A percentile compares a stretch with the other conserved stretches of the same genome.
Evolutionary conservation across 2,113 vertebrate species (phyloP).

Genomic region (Promerops cafer): DNA sequence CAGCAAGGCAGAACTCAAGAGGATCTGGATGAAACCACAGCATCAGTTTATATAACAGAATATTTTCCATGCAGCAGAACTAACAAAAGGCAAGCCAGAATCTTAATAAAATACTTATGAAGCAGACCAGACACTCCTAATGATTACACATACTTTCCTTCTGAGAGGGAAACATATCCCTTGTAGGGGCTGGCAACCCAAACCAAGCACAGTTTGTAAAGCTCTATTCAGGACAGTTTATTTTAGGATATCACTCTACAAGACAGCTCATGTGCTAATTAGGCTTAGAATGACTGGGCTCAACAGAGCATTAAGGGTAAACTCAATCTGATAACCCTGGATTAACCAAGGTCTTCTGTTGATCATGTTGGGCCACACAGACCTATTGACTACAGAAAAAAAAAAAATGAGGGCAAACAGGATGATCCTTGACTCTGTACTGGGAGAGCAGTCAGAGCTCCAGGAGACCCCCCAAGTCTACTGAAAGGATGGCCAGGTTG

Average conservation of each 20-base stretch:
- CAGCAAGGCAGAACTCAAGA: not conserved
- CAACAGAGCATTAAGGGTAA: conserved; percentile 32
- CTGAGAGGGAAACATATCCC: not conserved
- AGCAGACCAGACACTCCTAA: conserved; percentile 11
- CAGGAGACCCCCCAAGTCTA: not conserved
- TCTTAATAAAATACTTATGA: conserved; percentile 45
- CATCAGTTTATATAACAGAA: conserved; percentile 7
- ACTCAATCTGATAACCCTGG: conserved; percentile 44
- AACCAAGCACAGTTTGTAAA: not conserved
- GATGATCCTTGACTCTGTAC: not conserved
- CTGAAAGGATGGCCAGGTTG: not conserved
- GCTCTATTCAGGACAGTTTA: conserved; percentile 12
- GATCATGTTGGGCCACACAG: not conserved
- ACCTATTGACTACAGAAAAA: not conserved
- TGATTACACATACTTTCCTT: conserved; percentile 33
- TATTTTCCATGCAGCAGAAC: conserved; percentile 41
- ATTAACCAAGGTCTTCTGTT: conserved; percentile 30
- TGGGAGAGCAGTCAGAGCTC: not conserved
- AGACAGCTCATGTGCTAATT: conserved; percentile 43
- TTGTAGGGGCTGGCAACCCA: not conserved
- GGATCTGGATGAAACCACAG: not conserved
- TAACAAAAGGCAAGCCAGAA: conserved; percentile 32
- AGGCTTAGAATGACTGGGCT: conserved; percentile 23
- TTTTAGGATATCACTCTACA: conserved; percentile 11
- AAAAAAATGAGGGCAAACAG: not conserved